Percentiles rank a stretch among this genome's conserved stretches.
phyloP scores from a whole-genome alignment of 2,888 invertebrate genomes.

The Apoderus coryli region DNA sequence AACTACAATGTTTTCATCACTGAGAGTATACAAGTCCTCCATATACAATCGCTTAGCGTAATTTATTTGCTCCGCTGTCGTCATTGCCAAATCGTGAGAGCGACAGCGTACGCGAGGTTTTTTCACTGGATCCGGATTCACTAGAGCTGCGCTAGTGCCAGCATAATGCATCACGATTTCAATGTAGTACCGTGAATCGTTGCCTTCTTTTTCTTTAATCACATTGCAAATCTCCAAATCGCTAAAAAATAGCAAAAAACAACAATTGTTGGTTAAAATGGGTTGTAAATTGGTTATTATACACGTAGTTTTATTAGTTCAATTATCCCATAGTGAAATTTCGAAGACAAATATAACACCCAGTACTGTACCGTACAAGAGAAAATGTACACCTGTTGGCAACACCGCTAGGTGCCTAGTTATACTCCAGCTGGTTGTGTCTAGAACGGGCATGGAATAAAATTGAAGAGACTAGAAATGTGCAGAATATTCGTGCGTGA shows the following conservation, averaged over 20 bases:
- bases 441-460: too few relatives aligned
- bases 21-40: conserved; percentile 61
- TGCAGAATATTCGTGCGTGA: too few relatives aligned
- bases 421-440: too few relatives aligned
- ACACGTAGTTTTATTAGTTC: too few relatives aligned
- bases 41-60: conserved; percentile 77
- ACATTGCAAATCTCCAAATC: conserved; percentile 53
- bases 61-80: conserved; percentile 69
- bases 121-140: conserved; percentile 40
- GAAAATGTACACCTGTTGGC: too few relatives aligned
- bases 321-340: too few relatives aligned
- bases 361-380: too few relatives aligned
- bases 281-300: too few relatives aligned
- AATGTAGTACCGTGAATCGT: conserved; percentile 44
- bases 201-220: conserved; percentile 35
- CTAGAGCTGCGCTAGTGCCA: conserved; percentile 32
- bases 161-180: conserved; percentile 51
- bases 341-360: too few relatives aligned
- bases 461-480: too few relatives aligned
- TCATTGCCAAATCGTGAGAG: conserved; percentile 50
- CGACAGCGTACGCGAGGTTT: conserved; percentile 69
- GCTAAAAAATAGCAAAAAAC: conserved; percentile 27
- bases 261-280: conserved; percentile 2
- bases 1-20: conserved; percentile 22
- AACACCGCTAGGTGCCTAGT: too few relatives aligned